phyloP scores from a whole-genome alignment of 1,140 invertebrate species.

The Physella acuta region DNA sequence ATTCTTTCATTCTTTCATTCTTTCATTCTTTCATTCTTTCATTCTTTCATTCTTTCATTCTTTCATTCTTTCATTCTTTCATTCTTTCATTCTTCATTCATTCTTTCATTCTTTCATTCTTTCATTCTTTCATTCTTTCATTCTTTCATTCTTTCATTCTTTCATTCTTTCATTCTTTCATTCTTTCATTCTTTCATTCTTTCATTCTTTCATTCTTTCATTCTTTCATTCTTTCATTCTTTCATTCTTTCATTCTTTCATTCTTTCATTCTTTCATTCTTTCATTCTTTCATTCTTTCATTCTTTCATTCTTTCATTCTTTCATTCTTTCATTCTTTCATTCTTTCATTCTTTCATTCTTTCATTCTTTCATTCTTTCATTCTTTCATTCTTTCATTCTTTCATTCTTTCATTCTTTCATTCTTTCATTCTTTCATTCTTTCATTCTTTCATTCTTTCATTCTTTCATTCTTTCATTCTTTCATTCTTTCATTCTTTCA shows the following conservation, averaged over 20 bases:
- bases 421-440: background rate
- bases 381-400: background rate
- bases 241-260: background rate
- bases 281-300: background rate
- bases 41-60: no score
- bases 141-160: no score
- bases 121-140: no score
- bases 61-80: no score
- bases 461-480: background rate
- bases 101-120: no score
- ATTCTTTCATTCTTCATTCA: no score
- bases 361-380: background rate
- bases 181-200: no score
- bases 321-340: background rate
- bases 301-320: background rate
- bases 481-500: background rate
- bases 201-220: no score
- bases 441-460: background rate
- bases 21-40: background rate
- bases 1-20: no score
- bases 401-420: background rate
- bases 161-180: no score
- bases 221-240: background rate
- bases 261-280: background rate
- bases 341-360: background rate